phyloP scores from a whole-genome alignment of 37 sponge, comb jelly and placozoan species.

The Haliclona indistincta region DNA sequence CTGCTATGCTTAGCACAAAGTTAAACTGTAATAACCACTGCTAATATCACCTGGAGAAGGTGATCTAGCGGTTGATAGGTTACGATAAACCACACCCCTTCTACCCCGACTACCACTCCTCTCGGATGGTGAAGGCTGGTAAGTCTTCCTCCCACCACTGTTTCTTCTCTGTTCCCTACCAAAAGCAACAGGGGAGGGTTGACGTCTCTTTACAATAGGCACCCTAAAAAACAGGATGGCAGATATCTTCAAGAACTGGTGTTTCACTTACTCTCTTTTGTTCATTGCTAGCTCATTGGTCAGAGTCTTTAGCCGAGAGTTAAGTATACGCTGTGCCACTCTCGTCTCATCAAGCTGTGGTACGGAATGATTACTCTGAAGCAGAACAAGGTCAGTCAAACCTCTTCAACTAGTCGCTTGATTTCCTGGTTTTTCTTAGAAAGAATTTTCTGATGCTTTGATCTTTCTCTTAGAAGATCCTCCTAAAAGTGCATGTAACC shows the following conservation, averaged over 20 bases:
- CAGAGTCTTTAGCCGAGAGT: conserved; percentile 74
- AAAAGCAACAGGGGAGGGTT: neutral
- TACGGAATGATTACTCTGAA: neutral
- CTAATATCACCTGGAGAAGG: too few relatives aligned
- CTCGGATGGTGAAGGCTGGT: too few relatives aligned
- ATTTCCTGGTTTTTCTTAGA: conserved; percentile 71
- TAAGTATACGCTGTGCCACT: conserved; percentile 66
- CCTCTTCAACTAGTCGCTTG: conserved; percentile 69
- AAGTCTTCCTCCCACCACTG: too few relatives aligned
- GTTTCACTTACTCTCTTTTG: conserved; percentile 37
- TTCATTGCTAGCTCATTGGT: conserved; percentile 78
- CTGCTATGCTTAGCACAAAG: too few relatives aligned
- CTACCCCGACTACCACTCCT: too few relatives aligned
- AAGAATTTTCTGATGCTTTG: conserved; percentile 67
- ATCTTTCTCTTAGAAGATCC: conserved; percentile 67
- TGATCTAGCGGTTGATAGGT: too few relatives aligned
- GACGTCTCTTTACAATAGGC: too few relatives aligned
- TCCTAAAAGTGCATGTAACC: conserved; percentile 38
- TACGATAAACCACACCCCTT: too few relatives aligned
- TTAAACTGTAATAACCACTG: too few relatives aligned
- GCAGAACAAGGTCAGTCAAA: conserved; percentile 7
- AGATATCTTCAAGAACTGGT: too few relatives aligned
- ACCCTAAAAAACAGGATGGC: too few relatives aligned
- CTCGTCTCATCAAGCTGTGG: conserved; percentile 74
- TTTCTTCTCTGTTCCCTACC: neutral